A percentile compares a stretch with the other conserved stretches of the same genome.
Conservation (phyloP, 1,140 invertebrate genomes). For the Fopius arisanus region DNA sequence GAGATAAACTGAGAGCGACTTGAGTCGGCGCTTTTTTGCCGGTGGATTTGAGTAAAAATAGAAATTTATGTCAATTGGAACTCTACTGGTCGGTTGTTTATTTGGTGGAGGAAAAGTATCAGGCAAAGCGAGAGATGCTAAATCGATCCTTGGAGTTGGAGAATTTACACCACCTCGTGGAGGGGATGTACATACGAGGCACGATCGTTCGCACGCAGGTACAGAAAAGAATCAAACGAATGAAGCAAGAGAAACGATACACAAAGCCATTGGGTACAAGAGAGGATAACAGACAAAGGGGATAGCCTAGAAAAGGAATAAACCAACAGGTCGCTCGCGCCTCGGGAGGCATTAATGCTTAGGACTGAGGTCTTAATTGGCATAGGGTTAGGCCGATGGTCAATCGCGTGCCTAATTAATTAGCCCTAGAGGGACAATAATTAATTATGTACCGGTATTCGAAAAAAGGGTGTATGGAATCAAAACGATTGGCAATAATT, state of each 20-base stretch:
- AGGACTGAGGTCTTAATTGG: constrained; percentile 59
- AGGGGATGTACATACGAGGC: background rate
- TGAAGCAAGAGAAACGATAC: background rate
- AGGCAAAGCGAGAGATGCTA: background rate
- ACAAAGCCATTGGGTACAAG: background rate
- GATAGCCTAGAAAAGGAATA: background rate
- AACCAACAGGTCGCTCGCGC: constrained; percentile 26
- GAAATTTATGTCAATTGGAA: too few species aligned
- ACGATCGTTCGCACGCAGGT: constrained; percentile 24
- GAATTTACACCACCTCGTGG: background rate
- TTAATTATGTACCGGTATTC: constrained; percentile 44
- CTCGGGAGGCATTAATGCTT: constrained; percentile 22
- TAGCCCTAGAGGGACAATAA: constrained; percentile 50
- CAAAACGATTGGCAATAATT: background rate
- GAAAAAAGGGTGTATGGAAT: constrained; percentile 5
- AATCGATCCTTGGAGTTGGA: background rate
- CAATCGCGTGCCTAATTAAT: constrained; percentile 62
- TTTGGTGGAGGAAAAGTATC: too few species aligned
- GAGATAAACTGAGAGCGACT: too few species aligned
- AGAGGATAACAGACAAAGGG: background rate
- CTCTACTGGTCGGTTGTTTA: too few species aligned
- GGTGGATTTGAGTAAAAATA: too few species aligned
- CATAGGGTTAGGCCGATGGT: constrained; percentile 33
- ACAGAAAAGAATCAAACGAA: constrained; percentile 2
- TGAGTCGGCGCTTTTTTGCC: too few species aligned